Evolutionary conservation across 2,888 invertebrate species (phyloP), one percentile per base, ranked within the genome.

Genomic region (Petrophora chlorosata): DNA sequence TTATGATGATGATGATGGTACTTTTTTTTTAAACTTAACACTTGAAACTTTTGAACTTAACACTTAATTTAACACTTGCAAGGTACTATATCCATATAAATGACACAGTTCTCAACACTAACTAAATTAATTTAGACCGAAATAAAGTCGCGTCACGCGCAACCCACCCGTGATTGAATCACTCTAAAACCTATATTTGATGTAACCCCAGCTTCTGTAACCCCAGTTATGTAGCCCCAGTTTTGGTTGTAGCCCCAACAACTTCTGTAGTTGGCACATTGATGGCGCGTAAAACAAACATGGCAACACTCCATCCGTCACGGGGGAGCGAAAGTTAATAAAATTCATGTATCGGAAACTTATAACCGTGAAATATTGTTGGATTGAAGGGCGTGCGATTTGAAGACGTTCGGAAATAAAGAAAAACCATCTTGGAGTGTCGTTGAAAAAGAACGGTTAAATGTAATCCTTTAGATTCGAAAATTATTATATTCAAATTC

Each of bases 321-420:
- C 38, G 29, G 43, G 63, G 85, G 83, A 70, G 83, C 68, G 74
- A 81, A 81, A 87, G 78, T 89, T 89, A 89, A 90, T 89, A 90
- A 90, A 90, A 90, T 90, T 90, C 88, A 90, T 90, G 89, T 90
- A 85, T 90, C 82, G 90, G 89, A 90, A 90, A 89, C 83, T 85
- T 88, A 89, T 83, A 82, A 74, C 79, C 81, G 83, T 85, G 73
- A 87, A 85, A 86, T 85, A 85, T 86, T 82, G 81, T 83, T 79
- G 76, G 76, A 59, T 70, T 62, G 63, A 74, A 79, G 85, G 79
- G 82, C 69, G 75, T 79, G 79, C 79, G 79, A 79, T 36, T 54
- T 56, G 53, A 56, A 61, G 58, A 56, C 58, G 49, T 46, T 35
- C 15, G 14, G 9, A 25, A 14, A 14, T 61, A 56, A n/a, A n/a